Conservation (phyloP, 2,113 vertebrate genomes). For the Rhadina sibilatrix region DNA sequence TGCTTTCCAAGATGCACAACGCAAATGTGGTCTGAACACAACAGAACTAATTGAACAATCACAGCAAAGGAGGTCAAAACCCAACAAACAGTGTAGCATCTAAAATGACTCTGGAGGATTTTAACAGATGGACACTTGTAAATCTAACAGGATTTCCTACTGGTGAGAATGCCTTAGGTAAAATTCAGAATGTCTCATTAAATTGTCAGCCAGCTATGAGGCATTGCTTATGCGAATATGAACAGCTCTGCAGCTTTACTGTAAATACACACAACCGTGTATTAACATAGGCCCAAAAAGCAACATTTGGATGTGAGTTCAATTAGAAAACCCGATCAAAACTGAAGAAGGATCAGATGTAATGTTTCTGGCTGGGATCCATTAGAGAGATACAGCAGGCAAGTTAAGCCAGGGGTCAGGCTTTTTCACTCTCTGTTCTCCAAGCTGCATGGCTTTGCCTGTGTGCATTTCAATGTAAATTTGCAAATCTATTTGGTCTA, state of each 20-base stretch:
- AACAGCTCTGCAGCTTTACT: slow-evolving; percentile 37
- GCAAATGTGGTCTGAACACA: slow-evolving; percentile 46
- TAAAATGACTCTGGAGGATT: slow-evolving; percentile 72
- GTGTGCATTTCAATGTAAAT: background rate
- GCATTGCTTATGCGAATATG: slow-evolving; percentile 66
- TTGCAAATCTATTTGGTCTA: background rate
- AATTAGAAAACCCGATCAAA: slow-evolving; percentile 23
- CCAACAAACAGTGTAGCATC: slow-evolving; percentile 70
- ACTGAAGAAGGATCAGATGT: background rate
- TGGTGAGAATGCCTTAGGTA: slow-evolving; percentile 75
- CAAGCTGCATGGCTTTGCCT: background rate
- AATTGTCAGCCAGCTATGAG: slow-evolving; percentile 73
- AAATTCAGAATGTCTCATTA: slow-evolving; percentile 79
- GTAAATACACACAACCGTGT: slow-evolving; percentile 6
- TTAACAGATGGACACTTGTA: slow-evolving; percentile 80
- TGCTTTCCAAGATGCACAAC: slow-evolving; percentile 18
- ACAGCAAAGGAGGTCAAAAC: slow-evolving; percentile 73
- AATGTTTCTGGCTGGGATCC: slow-evolving; percentile 7
- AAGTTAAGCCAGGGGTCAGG: background rate
- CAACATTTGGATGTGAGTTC: background rate
- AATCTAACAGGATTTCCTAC: slow-evolving; percentile 81
- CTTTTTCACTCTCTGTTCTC: background rate
- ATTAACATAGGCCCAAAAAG: slow-evolving; percentile 21
- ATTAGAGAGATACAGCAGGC: background rate
- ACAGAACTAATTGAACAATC: slow-evolving; percentile 75